These are phyloP conservation scores for Phaenicophaeus curvirostris DNA, from an alignment of 2,797 vertebrate species.

Conservation along the genomic window DNA sequence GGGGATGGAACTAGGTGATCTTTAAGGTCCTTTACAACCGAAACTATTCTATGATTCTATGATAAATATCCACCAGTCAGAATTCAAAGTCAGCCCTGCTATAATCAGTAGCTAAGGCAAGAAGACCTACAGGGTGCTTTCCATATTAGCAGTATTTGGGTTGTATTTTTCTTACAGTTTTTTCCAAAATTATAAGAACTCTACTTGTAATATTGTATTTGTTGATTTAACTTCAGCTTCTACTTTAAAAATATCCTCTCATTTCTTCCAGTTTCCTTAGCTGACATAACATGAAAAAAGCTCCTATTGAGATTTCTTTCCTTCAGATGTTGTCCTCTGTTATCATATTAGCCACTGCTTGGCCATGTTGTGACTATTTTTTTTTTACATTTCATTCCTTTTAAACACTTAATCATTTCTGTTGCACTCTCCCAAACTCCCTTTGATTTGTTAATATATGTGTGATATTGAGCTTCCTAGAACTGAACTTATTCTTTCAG, in stretches of 20 bases:
- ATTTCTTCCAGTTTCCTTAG: neutral
- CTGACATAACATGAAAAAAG: neutral
- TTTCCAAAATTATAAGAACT: neutral
- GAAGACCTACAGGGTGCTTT: neutral
- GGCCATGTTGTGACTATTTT: neutral
- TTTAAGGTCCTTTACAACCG: too few relatives aligned
- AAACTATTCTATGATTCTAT: too few relatives aligned
- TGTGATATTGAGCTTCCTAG: slow-evolving; percentile 18
- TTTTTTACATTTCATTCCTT: neutral
- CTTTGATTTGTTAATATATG: slow-evolving; percentile 6
- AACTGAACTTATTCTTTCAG: neutral
- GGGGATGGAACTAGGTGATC: too few relatives aligned
- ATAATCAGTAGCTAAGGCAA: neutral
- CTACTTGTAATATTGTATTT: neutral
- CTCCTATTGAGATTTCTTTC: neutral
- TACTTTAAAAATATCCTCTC: neutral
- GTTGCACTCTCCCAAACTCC: neutral
- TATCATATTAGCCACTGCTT: neutral
- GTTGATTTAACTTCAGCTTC: neutral
- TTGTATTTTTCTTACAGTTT: neutral
- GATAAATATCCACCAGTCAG: neutral
- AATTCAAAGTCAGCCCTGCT: neutral
- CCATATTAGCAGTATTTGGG: neutral
- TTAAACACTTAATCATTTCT: neutral
- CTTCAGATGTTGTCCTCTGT: neutral